These are phyloP conservation scores for Brachyalestes nurse DNA, from an alignment of 2,797 vertebrate species.

Conservation along the genomic window DNA sequence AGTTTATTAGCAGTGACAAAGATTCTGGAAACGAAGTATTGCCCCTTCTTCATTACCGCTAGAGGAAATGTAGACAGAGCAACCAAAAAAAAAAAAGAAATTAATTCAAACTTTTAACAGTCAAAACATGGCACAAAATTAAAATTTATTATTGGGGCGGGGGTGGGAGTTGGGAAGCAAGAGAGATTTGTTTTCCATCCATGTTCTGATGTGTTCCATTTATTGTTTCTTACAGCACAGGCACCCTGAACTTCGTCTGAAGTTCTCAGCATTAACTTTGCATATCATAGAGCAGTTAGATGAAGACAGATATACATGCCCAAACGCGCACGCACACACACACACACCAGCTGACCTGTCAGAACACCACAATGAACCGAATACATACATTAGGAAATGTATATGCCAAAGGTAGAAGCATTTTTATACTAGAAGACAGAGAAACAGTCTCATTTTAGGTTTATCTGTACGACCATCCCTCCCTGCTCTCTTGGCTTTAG, in stretches of 20 bases:
- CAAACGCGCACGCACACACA: conserved; percentile 27
- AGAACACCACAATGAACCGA: conserved; percentile 37
- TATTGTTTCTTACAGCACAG: conserved; percentile 56
- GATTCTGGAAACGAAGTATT: conserved; percentile 50
- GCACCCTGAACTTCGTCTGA: conserved; percentile 54
- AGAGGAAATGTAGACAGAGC: conserved; percentile 51
- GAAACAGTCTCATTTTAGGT: conserved; percentile 38
- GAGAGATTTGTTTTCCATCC: conserved; percentile 8
- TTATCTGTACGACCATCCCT: conserved; percentile 20
- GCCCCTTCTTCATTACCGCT: conserved; percentile 44
- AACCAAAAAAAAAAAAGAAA: conserved; percentile 39
- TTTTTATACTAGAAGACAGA: conserved; percentile 39
- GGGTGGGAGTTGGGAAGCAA: conserved; percentile 8
- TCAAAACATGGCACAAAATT: conserved; percentile 66
- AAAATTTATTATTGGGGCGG: conserved; percentile 26
- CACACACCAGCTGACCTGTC: conserved; percentile 37
- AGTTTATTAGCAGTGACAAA: conserved; percentile 66
- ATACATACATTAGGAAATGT: conserved; percentile 36
- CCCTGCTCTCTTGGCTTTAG: conserved; percentile 42
- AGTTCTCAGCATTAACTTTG: conserved; percentile 55
- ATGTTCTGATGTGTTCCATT: conserved; percentile 53
- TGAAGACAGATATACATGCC: conserved; percentile 54
- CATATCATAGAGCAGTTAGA: conserved; percentile 56
- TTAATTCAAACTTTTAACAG: conserved; percentile 59
- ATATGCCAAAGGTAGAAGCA: conserved; percentile 24